Percentiles rank a stretch among this genome's conserved stretches.
phyloP scores from a whole-genome alignment of 1,140 invertebrate genomes.

The Oscheius sp. region DNA sequence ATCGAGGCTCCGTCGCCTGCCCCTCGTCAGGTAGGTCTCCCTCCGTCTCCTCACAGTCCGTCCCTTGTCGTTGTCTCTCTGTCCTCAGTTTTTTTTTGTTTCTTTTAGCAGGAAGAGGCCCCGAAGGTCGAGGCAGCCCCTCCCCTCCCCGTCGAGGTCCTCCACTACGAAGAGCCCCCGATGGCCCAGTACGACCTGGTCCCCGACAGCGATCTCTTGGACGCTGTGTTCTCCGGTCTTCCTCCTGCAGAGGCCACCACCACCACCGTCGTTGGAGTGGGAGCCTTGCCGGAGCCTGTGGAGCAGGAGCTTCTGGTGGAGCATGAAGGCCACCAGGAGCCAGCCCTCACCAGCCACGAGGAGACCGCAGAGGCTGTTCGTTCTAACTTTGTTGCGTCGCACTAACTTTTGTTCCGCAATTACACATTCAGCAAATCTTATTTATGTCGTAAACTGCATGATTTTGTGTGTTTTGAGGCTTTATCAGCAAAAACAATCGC shows the following conservation, averaged over 20 bases:
- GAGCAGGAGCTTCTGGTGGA: not conserved
- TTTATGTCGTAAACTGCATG: not conserved
- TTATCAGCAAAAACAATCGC: not conserved
- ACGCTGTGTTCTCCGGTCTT: slow-evolving; percentile 40
- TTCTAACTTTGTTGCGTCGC: slow-evolving; percentile 18
- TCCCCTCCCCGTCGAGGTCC: not conserved
- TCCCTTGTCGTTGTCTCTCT: slow-evolving; percentile 17
- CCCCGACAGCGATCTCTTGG: slow-evolving; percentile 35
- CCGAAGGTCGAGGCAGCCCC: slow-evolving; percentile 2
- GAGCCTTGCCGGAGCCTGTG: not conserved
- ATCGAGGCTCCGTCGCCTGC: not conserved
- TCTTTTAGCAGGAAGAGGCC: not conserved
- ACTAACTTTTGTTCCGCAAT: slow-evolving; percentile 1
- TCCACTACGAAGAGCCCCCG: not conserved
- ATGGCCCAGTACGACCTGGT: slow-evolving; percentile 3
- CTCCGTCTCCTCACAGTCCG: not conserved
- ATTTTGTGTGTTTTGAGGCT: slow-evolving; percentile 20
- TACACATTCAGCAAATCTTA: not conserved
- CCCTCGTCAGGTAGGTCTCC: not conserved
- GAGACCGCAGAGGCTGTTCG: not conserved
- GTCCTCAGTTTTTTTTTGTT: not conserved
- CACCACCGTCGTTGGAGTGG: not conserved
- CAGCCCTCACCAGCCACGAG: not conserved
- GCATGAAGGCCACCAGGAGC: not conserved
- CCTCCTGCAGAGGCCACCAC: slow-evolving; percentile 21